phyloP scores from a whole-genome alignment of 2,113 vertebrate species.

The Gallinago paraguaiae region DNA sequence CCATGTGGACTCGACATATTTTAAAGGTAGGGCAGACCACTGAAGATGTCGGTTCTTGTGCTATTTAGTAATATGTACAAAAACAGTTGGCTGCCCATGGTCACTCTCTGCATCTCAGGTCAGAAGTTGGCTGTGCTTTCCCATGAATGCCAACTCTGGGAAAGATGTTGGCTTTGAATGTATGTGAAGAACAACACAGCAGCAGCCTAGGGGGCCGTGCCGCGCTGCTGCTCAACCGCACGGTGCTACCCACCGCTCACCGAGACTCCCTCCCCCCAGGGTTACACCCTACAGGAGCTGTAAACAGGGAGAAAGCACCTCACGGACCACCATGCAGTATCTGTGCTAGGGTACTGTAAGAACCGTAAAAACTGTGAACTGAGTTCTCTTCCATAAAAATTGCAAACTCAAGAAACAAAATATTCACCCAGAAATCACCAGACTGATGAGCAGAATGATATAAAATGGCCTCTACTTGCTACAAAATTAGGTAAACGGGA shows the following conservation, averaged over 20 bases:
- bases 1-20: neutral
- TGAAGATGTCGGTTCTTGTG: neutral
- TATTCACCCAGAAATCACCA: neutral
- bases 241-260: neutral
- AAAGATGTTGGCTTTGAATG: neutral
- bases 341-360: neutral
- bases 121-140: neutral
- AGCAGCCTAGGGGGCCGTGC: neutral
- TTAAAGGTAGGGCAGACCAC: neutral
- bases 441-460: neutral
- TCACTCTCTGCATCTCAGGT: neutral
- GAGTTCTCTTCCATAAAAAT: neutral
- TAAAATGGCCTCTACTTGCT: neutral
- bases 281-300: neutral
- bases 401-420: neutral
- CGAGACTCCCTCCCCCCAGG: neutral
- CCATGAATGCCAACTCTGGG: accelerated
- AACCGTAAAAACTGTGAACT: neutral
- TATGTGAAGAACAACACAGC: neutral
- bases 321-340: accelerated
- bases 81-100: neutral
- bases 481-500: neutral
- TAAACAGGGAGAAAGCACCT: neutral
- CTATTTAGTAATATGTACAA: neutral
- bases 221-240: neutral